phyloP scores from a whole-genome alignment of 2,888 invertebrate species.

The Argyresthia goedartella region DNA sequence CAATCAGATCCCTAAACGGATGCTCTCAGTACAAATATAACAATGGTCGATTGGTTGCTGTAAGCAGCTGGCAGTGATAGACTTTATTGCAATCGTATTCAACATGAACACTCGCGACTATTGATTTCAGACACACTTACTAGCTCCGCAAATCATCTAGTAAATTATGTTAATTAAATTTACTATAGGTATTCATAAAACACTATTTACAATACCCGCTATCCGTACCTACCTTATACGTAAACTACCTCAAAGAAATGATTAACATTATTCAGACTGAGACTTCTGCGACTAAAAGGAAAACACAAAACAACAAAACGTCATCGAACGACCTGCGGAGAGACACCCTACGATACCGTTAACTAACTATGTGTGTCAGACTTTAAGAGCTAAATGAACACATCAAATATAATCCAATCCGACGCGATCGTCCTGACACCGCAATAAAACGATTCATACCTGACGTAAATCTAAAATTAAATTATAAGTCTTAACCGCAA shows the following conservation, averaged over 20 bases:
- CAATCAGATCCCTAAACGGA: no score
- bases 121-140: not conserved
- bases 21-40: no score
- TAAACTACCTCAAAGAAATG: conserved; percentile 56
- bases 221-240: conserved; percentile 11
- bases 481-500: conserved; percentile 64
- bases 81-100: not conserved
- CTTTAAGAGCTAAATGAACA: conserved; percentile 68
- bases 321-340: conserved; percentile 50
- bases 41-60: no score
- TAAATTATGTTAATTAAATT: not conserved
- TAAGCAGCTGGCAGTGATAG: conserved; percentile 2
- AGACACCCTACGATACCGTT: conserved; percentile 30
- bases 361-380: conserved; percentile 55
- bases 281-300: conserved; percentile 53
- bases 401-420: conserved; percentile 61
- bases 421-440: conserved; percentile 30
- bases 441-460: conserved; percentile 24
- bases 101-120: not conserved
- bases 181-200: conserved; percentile 17
- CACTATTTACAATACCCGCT: conserved; percentile 19
- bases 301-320: conserved; percentile 65
- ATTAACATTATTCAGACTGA: conserved; percentile 67
- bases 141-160: not conserved
- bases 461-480: conserved; percentile 49